phyloP scores from a whole-genome alignment of 1,140 invertebrate genomes.

The Andrena cerasifolii region DNA sequence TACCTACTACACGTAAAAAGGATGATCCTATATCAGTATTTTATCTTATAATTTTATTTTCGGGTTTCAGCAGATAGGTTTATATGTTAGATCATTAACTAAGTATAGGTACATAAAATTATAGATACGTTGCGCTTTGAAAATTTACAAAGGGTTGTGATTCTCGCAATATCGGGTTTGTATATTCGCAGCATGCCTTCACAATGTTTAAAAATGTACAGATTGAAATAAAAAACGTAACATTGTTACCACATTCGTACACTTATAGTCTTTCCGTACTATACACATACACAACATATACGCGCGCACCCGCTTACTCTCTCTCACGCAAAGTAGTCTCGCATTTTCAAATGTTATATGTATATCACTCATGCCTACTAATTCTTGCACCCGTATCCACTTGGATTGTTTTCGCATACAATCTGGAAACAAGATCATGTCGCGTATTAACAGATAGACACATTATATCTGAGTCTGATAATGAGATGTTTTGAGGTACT shows the following conservation, averaged over 20 bases:
- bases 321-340: too few relatives aligned
- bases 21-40: constrained; percentile 68
- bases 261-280: background rate
- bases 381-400: constrained; percentile 42
- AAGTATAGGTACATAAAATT: constrained; percentile 79
- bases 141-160: constrained; percentile 26
- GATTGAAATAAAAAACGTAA: constrained; percentile 77
- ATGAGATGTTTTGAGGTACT: constrained; percentile 70
- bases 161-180: constrained; percentile 46
- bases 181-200: constrained; percentile 49
- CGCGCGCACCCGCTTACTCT: background rate
- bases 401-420: background rate
- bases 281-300: background rate
- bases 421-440: constrained; percentile 50
- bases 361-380: too few relatives aligned
- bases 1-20: constrained; percentile 45
- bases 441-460: constrained; percentile 31
- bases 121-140: constrained; percentile 59
- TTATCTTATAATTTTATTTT: constrained; percentile 79
- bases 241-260: constrained; percentile 48
- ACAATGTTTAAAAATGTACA: constrained; percentile 54
- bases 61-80: constrained; percentile 75
- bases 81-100: constrained; percentile 78
- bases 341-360: constrained; percentile 1
- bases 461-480: constrained; percentile 35